A percentile compares a stretch with the other conserved stretches of the same genome.
Conservation (phyloP, 2,113 vertebrate genomes). For the Anoplopoma fimbria region DNA sequence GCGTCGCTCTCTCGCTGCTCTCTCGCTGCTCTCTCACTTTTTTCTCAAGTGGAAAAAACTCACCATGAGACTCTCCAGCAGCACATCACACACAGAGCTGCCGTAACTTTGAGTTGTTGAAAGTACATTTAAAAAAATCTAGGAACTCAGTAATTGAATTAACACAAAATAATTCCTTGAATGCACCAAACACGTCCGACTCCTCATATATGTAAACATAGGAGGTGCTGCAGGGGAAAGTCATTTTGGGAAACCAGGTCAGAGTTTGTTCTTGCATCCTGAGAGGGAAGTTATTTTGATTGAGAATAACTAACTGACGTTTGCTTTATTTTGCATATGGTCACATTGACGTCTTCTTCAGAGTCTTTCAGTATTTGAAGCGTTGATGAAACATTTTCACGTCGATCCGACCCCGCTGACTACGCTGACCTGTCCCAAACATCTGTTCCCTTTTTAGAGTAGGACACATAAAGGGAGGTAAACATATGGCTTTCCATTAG, state of each 20-base stretch:
- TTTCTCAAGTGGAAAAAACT: slow-evolving; percentile 48
- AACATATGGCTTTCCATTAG: background rate
- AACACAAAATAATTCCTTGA: too few relatives aligned
- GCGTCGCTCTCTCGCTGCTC: background rate
- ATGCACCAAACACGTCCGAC: slow-evolving; percentile 5
- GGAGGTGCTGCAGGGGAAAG: background rate
- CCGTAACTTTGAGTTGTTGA: background rate
- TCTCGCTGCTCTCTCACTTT: slow-evolving; percentile 4
- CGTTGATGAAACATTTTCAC: background rate
- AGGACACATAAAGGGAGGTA: background rate
- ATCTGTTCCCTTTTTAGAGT: background rate
- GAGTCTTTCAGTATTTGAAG: background rate
- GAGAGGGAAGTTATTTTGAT: background rate
- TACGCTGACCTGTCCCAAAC: background rate
- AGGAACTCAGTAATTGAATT: slow-evolving; percentile 11
- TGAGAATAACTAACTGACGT: background rate
- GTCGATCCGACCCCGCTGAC: background rate
- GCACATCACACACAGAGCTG: slow-evolving; percentile 1
- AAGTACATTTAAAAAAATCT: slow-evolving; percentile 1
- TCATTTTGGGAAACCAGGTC: background rate
- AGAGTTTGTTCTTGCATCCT: background rate
- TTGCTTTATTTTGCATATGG: background rate
- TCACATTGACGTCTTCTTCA: background rate
- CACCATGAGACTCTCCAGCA: slow-evolving; percentile 13
- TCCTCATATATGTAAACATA: background rate